phyloP scores from a whole-genome alignment of 2,797 vertebrate genomes.

The Cirrhinus molitorella region DNA sequence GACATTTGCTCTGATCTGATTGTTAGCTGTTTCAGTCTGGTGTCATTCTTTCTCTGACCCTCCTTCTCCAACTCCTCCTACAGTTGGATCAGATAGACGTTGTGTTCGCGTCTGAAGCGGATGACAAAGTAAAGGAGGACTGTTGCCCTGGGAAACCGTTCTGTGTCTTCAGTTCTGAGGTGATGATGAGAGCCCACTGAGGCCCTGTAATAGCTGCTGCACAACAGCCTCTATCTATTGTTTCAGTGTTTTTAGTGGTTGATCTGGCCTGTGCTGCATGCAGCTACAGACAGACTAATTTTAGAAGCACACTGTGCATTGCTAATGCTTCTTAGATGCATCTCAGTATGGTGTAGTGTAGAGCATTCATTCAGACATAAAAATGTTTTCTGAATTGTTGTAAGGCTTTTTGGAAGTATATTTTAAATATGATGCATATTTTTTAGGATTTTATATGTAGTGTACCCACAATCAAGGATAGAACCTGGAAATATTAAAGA shows the following conservation, averaged over 20 bases:
- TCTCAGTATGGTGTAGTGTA: not conserved
- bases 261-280: slow-evolving; percentile 21
- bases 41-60: slow-evolving; percentile 5
- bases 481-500: not conserved
- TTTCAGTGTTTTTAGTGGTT: not conserved
- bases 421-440: not conserved
- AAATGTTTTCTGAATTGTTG: not conserved
- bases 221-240: slow-evolving; percentile 21
- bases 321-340: not conserved
- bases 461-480: not conserved
- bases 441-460: not conserved
- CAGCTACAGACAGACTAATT: slow-evolving; percentile 25
- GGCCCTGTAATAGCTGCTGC: slow-evolving; percentile 7
- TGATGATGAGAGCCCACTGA: slow-evolving; percentile 66
- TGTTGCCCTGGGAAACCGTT: slow-evolving; percentile 97
- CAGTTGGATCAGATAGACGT: slow-evolving; percentile 91
- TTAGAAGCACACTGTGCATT: slow-evolving; percentile 16
- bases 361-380: not conserved
- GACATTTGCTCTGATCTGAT: not conserved
- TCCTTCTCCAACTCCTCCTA: slow-evolving; percentile 53
- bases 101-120: slow-evolving; percentile 91
- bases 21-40: not conserved
- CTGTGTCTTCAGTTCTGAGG: slow-evolving; percentile 91
- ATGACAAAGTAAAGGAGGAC: slow-evolving; percentile 95
- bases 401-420: not conserved